These are phyloP conservation scores for Alexandromys fortis DNA, from an alignment of 2,113 vertebrate genomes.

Conservation along the genomic window DNA sequence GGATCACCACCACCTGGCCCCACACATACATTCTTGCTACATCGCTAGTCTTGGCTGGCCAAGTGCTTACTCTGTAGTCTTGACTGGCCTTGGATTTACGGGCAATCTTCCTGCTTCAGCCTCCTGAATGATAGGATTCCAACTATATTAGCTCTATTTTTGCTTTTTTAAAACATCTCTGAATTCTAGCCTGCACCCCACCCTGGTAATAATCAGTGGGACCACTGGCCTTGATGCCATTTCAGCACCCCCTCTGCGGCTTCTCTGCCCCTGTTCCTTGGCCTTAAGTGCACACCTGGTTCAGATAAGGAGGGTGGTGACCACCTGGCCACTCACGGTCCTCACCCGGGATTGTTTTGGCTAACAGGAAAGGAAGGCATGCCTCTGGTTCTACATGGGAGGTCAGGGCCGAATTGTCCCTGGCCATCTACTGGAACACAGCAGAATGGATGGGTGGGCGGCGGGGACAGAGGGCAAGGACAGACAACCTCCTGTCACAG, in stretches of 20 bases:
- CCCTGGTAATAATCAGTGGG: neutral
- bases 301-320: neutral
- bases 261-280: neutral
- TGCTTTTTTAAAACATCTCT: neutral
- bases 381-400: neutral
- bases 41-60: neutral
- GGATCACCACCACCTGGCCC: too few relatives aligned
- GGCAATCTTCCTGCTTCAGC: neutral
- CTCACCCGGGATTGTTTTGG: neutral
- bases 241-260: neutral
- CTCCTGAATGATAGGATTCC: neutral
- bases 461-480: neutral
- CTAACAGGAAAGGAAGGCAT: neutral
- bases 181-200: neutral
- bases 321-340: neutral
- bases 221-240: too few relatives aligned
- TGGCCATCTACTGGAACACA: neutral
- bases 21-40: neutral
- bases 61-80: neutral
- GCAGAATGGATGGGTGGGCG: neutral
- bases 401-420: neutral
- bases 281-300: neutral
- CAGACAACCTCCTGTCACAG: neutral
- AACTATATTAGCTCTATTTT: neutral
- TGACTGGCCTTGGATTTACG: neutral